phyloP scores from a whole-genome alignment of 2,113 vertebrate species.

The Alectura lathami region DNA sequence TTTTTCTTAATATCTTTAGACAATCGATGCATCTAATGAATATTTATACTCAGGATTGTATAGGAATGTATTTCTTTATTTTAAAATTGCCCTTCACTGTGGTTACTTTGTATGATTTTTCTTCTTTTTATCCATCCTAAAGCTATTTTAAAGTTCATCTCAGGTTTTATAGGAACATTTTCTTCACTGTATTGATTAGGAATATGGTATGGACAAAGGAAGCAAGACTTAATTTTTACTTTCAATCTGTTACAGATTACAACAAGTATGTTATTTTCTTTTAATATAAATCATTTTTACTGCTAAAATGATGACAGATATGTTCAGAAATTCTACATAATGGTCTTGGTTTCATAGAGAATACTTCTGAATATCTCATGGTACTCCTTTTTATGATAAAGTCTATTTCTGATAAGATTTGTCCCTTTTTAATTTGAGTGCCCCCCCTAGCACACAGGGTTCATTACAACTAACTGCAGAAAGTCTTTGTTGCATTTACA shows the following conservation, averaged over 20 bases:
- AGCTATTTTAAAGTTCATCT: background rate
- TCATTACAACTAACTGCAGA: background rate
- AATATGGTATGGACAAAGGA: background rate
- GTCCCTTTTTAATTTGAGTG: background rate
- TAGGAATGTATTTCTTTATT: background rate
- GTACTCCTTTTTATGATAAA: background rate
- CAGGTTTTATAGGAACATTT: background rate
- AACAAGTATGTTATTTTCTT: background rate
- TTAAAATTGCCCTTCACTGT: background rate
- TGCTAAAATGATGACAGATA: background rate
- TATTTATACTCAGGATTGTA: constrained; percentile 13
- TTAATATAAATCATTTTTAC: background rate
- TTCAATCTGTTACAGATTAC: background rate
- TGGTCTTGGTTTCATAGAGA: background rate
- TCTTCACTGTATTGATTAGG: background rate
- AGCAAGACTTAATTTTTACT: background rate
- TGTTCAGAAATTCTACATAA: background rate
- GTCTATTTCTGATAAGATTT: background rate
- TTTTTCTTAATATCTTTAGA: constrained; percentile 40
- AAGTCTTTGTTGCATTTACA: background rate
- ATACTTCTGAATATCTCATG: background rate
- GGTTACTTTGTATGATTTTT: background rate
- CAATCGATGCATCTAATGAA: constrained; percentile 20
- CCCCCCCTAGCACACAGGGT: background rate
- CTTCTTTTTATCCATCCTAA: background rate